Base-by-base conservation (phyloP, 2,113 vertebrate genomes). In the Psittacula cyanocephala region DNA sequence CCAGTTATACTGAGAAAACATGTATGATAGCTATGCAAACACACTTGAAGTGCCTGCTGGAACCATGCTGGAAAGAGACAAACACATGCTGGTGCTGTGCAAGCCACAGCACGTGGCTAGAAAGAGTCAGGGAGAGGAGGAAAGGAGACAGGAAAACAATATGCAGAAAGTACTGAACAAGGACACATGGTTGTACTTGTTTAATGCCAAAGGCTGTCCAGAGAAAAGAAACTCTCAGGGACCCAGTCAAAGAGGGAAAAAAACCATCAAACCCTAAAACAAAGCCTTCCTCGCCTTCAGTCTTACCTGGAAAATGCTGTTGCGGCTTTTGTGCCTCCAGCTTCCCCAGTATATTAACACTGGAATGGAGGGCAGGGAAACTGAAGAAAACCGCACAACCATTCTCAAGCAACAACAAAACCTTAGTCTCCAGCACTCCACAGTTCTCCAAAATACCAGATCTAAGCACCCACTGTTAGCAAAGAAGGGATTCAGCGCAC, bases 151-250 rank as follows among this genome's bases (percentile, higher is more conserved):
- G 41, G 75, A n/a, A 46, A 82, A 92, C 62, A 53, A 7, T 2
- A 53, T 11, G 46, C 81, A n/a, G 43, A 9, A 71, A 63, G 13
- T 64, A 78, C 80, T 93, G 82, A 89, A 57, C 75, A 72, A 80
- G 49, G 81, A 95, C 18, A 83, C 20, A 9, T 24, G 6, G 13
- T 65, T 91, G 67, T 92, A 44, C 35, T 76, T 81, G 41, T 95
- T 92, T 85, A 64, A 95, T 95, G 78, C 85, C 77, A 84, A 78
- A 95, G 80, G 80, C 52, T 53, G 59, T 39, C 52, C 59, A 76
- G 85, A 86, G 64, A 31, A 77, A 81, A 92, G 49, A 41, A 79
- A 63, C 46, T 27, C 15, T 9, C n/a, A 24, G 71, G 72, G 49
- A 72, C 13, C 50, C 53, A 41, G 23, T 78, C 28, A 41, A 46